These are phyloP conservation scores for Taurulus bubalis DNA, from an alignment of 2,113 vertebrate genomes.

Conservation along the genomic window DNA sequence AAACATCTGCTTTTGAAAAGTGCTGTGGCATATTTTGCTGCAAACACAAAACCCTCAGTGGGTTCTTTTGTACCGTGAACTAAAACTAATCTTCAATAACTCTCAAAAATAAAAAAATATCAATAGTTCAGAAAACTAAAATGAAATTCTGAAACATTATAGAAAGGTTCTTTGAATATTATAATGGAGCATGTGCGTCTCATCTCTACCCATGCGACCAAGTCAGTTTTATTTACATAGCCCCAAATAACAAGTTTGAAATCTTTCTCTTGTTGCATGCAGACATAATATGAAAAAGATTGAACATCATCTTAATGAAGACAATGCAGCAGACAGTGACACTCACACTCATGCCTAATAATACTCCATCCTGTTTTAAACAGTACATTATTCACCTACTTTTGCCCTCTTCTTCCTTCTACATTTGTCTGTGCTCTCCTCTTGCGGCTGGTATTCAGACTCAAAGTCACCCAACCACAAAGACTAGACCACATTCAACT, in stretches of 20 bases:
- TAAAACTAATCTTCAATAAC: not conserved
- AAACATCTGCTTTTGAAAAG: constrained; percentile 30
- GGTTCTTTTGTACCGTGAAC: not conserved
- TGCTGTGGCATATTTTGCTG: not conserved
- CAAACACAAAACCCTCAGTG: constrained; percentile 13
- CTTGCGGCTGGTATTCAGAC: constrained; percentile 18
- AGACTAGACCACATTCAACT: constrained; percentile 16
- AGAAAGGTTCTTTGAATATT: not conserved
- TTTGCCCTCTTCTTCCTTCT: not conserved
- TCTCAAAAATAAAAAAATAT: not conserved
- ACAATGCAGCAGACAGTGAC: not conserved
- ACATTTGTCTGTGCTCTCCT: not conserved
- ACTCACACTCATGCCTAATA: not conserved
- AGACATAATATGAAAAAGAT: too few species aligned
- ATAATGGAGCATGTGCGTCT: not conserved
- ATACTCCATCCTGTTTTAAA: not conserved
- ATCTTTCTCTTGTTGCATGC: not conserved
- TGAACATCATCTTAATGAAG: too few species aligned
- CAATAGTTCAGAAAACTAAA: not conserved
- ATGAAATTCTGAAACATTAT: not conserved
- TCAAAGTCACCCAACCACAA: constrained; percentile 12
- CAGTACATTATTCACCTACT: not conserved
- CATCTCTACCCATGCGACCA: not conserved
- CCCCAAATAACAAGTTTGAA: not conserved
- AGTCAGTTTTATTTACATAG: not conserved